Percentiles rank a stretch among this genome's conserved stretches.
These are phyloP conservation scores for Meandrina meandrites DNA, from an alignment of 92 coral and sea anemone species.

Conservation along the genomic window DNA sequence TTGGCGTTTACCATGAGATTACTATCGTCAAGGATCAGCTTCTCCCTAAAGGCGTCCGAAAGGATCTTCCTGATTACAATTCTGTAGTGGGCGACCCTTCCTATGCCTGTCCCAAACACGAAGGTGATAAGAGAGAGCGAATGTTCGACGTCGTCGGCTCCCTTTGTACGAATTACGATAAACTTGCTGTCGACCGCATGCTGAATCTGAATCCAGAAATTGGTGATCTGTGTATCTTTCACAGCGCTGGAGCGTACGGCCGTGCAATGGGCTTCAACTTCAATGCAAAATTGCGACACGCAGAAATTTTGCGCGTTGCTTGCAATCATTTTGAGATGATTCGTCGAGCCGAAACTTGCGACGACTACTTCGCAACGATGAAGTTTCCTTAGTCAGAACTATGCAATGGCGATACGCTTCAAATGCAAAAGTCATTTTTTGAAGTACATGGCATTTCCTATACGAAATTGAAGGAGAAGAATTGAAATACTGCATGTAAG, in stretches of 20 bases:
- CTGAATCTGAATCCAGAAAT: constrained; percentile 16
- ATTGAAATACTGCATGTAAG: too few relatives aligned
- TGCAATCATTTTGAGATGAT: not conserved
- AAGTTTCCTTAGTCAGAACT: not conserved
- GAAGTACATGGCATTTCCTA: too few relatives aligned
- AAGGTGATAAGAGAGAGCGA: constrained; percentile 13
- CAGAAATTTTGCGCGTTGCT: constrained; percentile 5
- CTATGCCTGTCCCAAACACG: constrained; percentile 8
- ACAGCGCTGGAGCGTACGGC: not conserved
- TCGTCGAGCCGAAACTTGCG: constrained; percentile 10
- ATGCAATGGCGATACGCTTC: too few relatives aligned
- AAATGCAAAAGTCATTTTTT: too few relatives aligned
- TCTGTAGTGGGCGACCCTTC: constrained; percentile 2
- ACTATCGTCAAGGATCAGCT: constrained; percentile 2
- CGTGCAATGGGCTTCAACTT: not conserved
- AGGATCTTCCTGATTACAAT: constrained; percentile 26
- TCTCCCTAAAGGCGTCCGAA: not conserved
- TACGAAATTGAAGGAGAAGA: too few relatives aligned
- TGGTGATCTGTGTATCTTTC: constrained; percentile 7
- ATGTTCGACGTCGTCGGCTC: constrained; percentile 21
- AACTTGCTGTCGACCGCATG: constrained; percentile 7
- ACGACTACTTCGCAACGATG: constrained; percentile 10
- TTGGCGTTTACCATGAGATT: not conserved
- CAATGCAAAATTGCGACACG: not conserved
- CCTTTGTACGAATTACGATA: not conserved